A percentile compares a stretch with the other conserved stretches of the same genome.
Evolutionary conservation across 2,797 vertebrate genomes (phyloP).

Genomic region (Lacerta agilis): DNA sequence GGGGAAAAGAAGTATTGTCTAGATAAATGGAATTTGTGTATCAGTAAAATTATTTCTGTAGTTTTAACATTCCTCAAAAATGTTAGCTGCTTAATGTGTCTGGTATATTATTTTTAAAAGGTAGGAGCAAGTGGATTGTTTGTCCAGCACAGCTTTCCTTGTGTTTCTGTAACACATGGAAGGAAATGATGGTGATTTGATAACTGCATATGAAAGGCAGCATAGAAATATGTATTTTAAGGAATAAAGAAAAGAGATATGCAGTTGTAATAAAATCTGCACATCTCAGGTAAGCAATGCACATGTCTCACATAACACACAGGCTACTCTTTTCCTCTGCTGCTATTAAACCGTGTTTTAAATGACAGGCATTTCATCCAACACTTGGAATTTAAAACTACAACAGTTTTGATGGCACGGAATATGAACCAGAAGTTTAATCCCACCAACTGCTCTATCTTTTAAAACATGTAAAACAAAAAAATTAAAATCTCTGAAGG

Average conservation of each 20-base stretch:
- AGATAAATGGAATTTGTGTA: constrained; percentile 18
- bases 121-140: not conserved
- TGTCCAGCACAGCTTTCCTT: not conserved
- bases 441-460: no score
- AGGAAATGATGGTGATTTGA: not conserved
- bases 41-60: not conserved
- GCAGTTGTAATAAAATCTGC: not conserved
- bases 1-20: constrained; percentile 36
- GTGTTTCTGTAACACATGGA: not conserved
- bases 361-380: not conserved
- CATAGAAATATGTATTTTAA: no score
- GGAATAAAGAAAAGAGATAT: rapidly evolving
- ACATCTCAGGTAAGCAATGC: not conserved
- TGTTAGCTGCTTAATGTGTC: not conserved
- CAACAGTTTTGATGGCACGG: not conserved
- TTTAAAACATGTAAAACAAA: not conserved
- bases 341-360: not conserved
- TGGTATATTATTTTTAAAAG: not conserved
- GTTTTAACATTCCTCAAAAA: not conserved
- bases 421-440: not conserved
- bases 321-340: not conserved
- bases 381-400: constrained; percentile 1
- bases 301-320: not conserved
- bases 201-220: no score
- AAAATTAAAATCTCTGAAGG: not conserved